Evolutionary conservation across 2,797 vertebrate genomes (phyloP), one percentile per base, ranked within the genome.

Genomic region (Pseudochirops corinnae): DNA sequence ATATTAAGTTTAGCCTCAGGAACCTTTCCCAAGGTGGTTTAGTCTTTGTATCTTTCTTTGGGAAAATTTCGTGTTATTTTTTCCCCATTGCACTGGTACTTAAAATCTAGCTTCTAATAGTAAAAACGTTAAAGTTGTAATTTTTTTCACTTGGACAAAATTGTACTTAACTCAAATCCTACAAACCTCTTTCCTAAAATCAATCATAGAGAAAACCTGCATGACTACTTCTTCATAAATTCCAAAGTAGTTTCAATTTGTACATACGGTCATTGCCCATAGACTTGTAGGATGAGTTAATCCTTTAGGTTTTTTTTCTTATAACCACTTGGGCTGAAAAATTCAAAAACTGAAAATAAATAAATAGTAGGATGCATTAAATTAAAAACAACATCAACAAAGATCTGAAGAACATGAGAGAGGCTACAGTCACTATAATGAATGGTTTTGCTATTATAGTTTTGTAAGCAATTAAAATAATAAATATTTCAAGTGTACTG

Each of bases 161-260:
- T 55, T 46, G 56, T 50, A 55, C 95, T 96, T 87, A 91, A 93
- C 67, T 2, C 74, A 1, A 50, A 92, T 29, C 82, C 56, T 87
- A 90, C 94, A 94, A 92, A 94, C 0, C 0, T 82, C 33, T 93
- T 91, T 94, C 94, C 92, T 92, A 11, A 4, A 31, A 92, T n/a
- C 55, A 55, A 92, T 55, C 93, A 93, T 87, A n/a, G 96, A 55
- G 93, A 57, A 74, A 95, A 62, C 2, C 2, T 28, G 5, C 90
- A 39, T 87, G 33, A 56, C 53, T 96, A 11, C 21, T 46, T 87
- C 21, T 87, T 87, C 4, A 1, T 87, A 87, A 24, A 3, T 46
- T 95, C 10, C 91, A 56, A 57, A 95, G 1, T 50, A 93, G 12
- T 95, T 46, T 91, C n/a, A 82, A 52, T 6, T 67, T 95, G 91